phyloP scores from a whole-genome alignment of 1,140 invertebrate genomes.

The Neuroterus valhalla region DNA sequence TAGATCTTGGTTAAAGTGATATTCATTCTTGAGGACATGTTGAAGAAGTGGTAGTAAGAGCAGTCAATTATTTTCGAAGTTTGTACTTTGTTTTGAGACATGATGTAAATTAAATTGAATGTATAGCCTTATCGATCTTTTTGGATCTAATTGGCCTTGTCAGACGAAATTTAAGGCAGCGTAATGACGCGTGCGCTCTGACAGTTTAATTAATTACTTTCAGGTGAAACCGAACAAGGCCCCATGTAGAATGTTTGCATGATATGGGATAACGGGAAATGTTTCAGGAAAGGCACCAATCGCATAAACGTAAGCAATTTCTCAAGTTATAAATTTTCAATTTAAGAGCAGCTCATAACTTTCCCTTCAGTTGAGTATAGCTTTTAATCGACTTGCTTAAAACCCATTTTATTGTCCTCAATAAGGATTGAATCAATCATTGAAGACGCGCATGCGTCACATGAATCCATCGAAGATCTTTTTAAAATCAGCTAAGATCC shows the following conservation, averaged over 20 bases:
- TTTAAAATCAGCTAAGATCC: too few species aligned
- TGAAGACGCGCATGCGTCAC: too few species aligned
- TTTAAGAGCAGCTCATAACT: background rate
- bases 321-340: slow-evolving; percentile 27
- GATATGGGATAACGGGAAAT: background rate
- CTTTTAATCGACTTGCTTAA: background rate
- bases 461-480: too few species aligned
- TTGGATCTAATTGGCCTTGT: slow-evolving; percentile 4
- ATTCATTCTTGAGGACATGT: too few species aligned
- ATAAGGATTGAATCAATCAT: too few species aligned
- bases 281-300: background rate
- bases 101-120: slow-evolving; percentile 16
- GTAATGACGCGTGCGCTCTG: slow-evolving; percentile 14
- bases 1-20: too few species aligned
- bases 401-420: background rate
- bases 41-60: too few species aligned
- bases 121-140: slow-evolving; percentile 16
- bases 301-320: slow-evolving; percentile 27
- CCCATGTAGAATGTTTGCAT: background rate
- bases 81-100: background rate
- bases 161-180: background rate
- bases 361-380: background rate
- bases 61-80: background rate
- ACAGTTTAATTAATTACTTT: slow-evolving; percentile 26
- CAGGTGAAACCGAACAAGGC: slow-evolving; percentile 1